Evolutionary conservation across 2,113 vertebrate genomes (phyloP), one percentile per base, ranked within the genome.

Genomic region (Saguinus imperator): DNA sequence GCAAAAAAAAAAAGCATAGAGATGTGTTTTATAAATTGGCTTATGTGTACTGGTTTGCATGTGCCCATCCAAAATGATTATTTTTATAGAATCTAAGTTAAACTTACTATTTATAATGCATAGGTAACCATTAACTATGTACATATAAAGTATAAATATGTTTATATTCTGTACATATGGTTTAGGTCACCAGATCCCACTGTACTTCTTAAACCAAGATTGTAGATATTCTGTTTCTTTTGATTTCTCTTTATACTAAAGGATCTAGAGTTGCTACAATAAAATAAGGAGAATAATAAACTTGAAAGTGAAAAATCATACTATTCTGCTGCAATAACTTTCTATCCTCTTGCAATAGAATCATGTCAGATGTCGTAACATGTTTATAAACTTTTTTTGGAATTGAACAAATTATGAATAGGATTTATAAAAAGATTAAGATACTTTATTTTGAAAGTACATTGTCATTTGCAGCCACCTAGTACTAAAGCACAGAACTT

Each of bases 31-130:
- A 94, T 97, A 98, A 97, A 57, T 98, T 96, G 64, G 66, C 86
- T 92, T 86, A 79, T 76, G 96, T 94, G 93, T 97, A 84, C 76
- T 76, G 29, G 93, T 97, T 98, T 98, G 99, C 98, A 99, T 98
- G 99, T 95, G 94, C 96, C 97, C 96, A 94, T 93, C 77, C 95
- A 83, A 98, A 98, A 95, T 97, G 96, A 97, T 98, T 99, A 99
- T 99, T 99, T 99, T 99, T 99, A 94, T 99, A 99, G 98, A 95
- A 77, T 97, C 95, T 98, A 98, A 98, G 97, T 98, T 98, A 98
- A 94, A 97, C 52, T 35, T 92, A 73, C 97, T 98, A 97, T 98
- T 98, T 99, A 98, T 98, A 98, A 98, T 87, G 90, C 98, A 97
- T 97, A 96, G 98, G 82, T 98, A 97, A 95, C 95, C 95, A 75